Evolutionary conservation across 2,888 invertebrate genomes (phyloP).

Genomic region (Hypomecis punctinalis): DNA sequence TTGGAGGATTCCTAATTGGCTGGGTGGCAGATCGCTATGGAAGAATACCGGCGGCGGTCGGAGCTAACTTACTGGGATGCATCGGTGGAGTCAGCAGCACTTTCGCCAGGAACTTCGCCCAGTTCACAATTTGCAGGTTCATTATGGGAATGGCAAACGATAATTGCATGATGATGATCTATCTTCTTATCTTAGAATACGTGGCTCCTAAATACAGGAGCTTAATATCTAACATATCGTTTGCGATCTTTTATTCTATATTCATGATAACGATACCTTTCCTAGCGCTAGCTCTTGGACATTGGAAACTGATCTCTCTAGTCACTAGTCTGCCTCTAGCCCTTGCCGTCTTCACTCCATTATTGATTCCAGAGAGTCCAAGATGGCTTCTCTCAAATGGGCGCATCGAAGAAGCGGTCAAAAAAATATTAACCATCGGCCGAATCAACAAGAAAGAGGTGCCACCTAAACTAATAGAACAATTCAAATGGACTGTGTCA

Average conservation of each 20-base stretch:
- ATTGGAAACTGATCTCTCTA: constrained; percentile 65
- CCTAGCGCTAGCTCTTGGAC: constrained; percentile 60
- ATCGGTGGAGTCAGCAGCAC: constrained; percentile 59
- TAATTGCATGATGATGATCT: constrained; percentile 66
- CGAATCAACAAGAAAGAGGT: constrained; percentile 62
- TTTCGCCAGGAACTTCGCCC: constrained; percentile 56
- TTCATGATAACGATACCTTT: constrained; percentile 59
- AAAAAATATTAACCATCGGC: constrained; percentile 59
- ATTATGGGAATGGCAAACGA: constrained; percentile 68
- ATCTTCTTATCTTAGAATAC: constrained; percentile 65
- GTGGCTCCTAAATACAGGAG: constrained; percentile 67
- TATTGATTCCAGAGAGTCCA: constrained; percentile 66
- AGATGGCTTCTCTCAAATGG: constrained; percentile 67
- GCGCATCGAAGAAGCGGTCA: constrained; percentile 60
- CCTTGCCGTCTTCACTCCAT: constrained; percentile 57
- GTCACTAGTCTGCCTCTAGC: constrained; percentile 64
- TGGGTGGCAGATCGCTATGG: constrained; percentile 67
- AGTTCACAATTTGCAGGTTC: constrained; percentile 62
- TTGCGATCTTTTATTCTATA: constrained; percentile 62
- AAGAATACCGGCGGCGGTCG: constrained; percentile 60
- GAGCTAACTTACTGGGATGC: constrained; percentile 59
- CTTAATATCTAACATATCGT: constrained; percentile 60
- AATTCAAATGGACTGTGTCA: constrained; percentile 53
- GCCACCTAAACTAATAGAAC: constrained; percentile 57
- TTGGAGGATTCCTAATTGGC: constrained; percentile 63